These are phyloP conservation scores for Agrotis exclamationis DNA, from an alignment of 2,888 invertebrate species.

Conservation along the genomic window DNA sequence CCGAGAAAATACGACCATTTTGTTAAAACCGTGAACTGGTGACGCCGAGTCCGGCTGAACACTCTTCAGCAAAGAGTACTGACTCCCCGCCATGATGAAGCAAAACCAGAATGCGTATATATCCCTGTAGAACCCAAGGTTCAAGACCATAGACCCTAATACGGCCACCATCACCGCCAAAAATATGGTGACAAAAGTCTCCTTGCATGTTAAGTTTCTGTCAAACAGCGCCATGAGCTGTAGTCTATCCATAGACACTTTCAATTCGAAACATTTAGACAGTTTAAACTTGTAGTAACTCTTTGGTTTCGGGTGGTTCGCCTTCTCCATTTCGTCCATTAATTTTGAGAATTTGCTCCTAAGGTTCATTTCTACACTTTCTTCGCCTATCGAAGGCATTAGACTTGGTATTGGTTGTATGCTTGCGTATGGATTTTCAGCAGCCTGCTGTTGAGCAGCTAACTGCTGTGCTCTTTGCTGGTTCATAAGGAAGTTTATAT, in stretches of 20 bases:
- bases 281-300: conserved; percentile 95
- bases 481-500: conserved; percentile 86
- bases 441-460: conserved; percentile 79
- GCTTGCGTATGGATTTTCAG: conserved; percentile 78
- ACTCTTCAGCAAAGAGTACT: conserved; percentile 98
- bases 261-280: conserved; percentile 92
- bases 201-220: conserved; percentile 96
- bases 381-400: conserved; percentile 90
- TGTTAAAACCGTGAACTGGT: conserved; percentile 99
- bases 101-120: conserved; percentile 98
- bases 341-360: conserved; percentile 91
- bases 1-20: conserved; percentile 97
- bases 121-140: conserved; percentile 97
- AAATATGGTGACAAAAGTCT: conserved; percentile 95
- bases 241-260: conserved; percentile 97
- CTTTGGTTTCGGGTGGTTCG: conserved; percentile 90
- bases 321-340: conserved; percentile 90
- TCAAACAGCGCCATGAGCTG: conserved; percentile 98
- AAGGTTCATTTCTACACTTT: conserved; percentile 89
- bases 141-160: conserved; percentile 96
- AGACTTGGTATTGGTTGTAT: conserved; percentile 77
- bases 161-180: conserved; percentile 96
- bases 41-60: conserved; percentile 99
- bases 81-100: conserved; percentile 99
- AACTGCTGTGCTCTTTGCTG: conserved; percentile 84